Conservation (phyloP, 1,140 invertebrate genomes). For the Chelonus insularis region DNA sequence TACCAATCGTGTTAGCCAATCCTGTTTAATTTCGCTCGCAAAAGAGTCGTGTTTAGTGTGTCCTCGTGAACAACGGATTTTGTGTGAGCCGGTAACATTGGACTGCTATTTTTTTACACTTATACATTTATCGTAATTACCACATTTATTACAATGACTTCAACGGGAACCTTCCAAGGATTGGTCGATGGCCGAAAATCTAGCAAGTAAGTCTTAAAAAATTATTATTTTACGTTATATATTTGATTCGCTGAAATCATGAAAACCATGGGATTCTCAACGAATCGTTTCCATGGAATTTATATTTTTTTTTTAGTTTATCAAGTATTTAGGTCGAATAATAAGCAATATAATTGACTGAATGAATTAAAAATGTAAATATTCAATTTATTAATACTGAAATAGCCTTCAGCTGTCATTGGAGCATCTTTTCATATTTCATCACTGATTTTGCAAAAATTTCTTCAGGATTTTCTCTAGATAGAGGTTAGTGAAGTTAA, state of each 20-base stretch:
- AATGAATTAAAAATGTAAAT: no score
- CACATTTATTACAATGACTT: conserved; percentile 41
- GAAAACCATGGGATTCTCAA: neutral
- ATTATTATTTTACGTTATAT: conserved; percentile 15
- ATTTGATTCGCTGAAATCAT: neutral
- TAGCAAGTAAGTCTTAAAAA: conserved; percentile 48
- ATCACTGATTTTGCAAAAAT: no score
- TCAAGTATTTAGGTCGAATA: no score
- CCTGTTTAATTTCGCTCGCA: conserved; percentile 44
- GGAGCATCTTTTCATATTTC: no score
- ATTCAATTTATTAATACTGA: no score
- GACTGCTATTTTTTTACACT: no score
- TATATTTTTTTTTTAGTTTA: no score
- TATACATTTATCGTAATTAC: no score
- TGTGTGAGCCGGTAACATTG: conserved; percentile 10
- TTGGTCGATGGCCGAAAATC: conserved; percentile 41
- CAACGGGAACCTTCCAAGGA: conserved; percentile 48
- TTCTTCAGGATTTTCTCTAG: neutral
- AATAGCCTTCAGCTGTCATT: no score
- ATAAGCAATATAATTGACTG: no score
- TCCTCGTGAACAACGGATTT: conserved; percentile 28
- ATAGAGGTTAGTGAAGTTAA: neutral
- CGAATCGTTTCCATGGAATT: neutral
- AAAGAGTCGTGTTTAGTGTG: conserved; percentile 31
- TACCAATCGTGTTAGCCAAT: conserved; percentile 39